Evolutionary conservation across 53 echinoderm and acorn worm genomes (phyloP), one percentile per base, ranked within the genome.

Genomic region (Hippasteria phrygiana): DNA sequence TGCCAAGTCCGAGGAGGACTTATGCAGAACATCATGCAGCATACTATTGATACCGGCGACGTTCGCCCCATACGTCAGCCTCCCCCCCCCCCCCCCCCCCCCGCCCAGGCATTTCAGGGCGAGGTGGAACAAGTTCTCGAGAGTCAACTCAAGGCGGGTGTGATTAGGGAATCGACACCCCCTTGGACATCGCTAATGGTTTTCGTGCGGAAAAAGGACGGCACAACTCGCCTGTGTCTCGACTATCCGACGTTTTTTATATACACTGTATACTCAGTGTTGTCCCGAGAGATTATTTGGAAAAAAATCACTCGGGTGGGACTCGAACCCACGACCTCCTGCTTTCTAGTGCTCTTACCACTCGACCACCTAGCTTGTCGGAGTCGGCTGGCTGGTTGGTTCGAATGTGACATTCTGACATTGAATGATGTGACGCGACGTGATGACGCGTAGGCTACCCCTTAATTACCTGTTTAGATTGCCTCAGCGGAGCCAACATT

Each of bases 381-480:
- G n/a, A n/a, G n/a, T n/a, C n/a, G n/a, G n/a, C n/a, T n/a, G n/a
- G n/a, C n/a, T n/a, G n/a, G n/a, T n/a, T n/a, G n/a, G n/a, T n/a
- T n/a, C n/a, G n/a, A n/a, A n/a, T n/a, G n/a, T n/a, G n/a, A n/a
- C n/a, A n/a, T n/a, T n/a, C n/a, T n/a, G n/a, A 88, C 73, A 91
- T 50, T 94, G 36, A 94, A 94, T 54, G 71, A 77, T 43, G 73
- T 94, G 14, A 89, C 91, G 33, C 40, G 63, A 3, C 77, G 72
- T 63, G 87, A 91, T 63, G 87, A 91, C 77, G 94, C 91, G 14
- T 94, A 91, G 22, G 89, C 94, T 88, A 27, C 89, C 91, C 5
- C 78, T 94, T 17, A 80, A 89, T 71, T 91, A 91, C 65, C n/a
- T 91, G 90, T 55, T 43, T 89, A 37, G 94, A 89, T 31, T 88